phyloP scores from a whole-genome alignment of 2,888 invertebrate genomes.

The Trissolcus brochymenae region DNA sequence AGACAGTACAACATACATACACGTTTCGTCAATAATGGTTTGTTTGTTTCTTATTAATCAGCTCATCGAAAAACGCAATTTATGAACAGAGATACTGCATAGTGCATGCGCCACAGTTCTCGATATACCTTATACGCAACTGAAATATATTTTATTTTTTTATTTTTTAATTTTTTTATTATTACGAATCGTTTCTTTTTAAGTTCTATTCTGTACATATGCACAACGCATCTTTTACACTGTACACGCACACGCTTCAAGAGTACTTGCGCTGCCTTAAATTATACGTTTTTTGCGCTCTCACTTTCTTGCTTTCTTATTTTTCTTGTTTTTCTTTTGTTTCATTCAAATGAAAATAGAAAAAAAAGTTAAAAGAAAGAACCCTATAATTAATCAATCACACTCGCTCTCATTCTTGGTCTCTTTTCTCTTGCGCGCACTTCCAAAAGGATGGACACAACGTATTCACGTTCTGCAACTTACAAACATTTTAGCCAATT shows the following conservation, averaged over 20 bases:
- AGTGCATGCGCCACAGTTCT: constrained; percentile 62
- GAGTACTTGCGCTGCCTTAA: constrained; percentile 71
- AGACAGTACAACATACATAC: constrained; percentile 44
- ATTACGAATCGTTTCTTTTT: constrained; percentile 64
- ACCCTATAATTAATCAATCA: constrained; percentile 3
- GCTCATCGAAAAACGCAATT: constrained; percentile 38
- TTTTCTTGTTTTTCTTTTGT: not conserved
- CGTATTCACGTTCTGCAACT: constrained; percentile 30
- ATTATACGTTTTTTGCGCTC: constrained; percentile 19
- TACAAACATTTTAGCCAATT: constrained; percentile 27
- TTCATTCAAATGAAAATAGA: not conserved
- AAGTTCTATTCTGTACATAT: constrained; percentile 76
- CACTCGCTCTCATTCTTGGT: constrained; percentile 11
- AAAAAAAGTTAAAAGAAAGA: not conserved
- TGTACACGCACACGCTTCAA: constrained; percentile 74
- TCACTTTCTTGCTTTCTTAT: constrained; percentile 12
- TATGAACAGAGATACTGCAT: constrained; percentile 43
- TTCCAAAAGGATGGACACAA: constrained; percentile 52
- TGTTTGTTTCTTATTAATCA: constrained; percentile 1
- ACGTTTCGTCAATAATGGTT: constrained; percentile 19
- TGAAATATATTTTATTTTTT: constrained; percentile 68
- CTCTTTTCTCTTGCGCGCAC: constrained; percentile 23
- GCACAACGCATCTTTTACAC: constrained; percentile 76
- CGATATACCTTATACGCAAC: constrained; percentile 70
- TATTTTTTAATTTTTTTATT: constrained; percentile 42